Evolutionary conservation across 2,113 vertebrate genomes (phyloP).

Genomic region (Oryzias curvinotus): DNA sequence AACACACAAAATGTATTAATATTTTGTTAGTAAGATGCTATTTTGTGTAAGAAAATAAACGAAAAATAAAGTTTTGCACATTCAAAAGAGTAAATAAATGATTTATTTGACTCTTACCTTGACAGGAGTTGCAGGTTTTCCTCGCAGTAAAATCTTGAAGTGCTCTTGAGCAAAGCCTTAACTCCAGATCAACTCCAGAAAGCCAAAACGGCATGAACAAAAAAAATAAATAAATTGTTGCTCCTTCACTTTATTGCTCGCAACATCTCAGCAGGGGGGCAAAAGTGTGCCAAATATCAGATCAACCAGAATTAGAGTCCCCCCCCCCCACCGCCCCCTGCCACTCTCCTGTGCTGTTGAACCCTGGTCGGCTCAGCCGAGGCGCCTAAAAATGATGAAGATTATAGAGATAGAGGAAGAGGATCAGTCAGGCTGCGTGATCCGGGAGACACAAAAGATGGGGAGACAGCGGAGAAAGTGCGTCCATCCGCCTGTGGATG

Average conservation of each 20-base stretch:
- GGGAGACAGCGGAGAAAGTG: slow-evolving; percentile 65
- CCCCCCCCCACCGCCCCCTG: too few species aligned
- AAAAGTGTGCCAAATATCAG: too few species aligned
- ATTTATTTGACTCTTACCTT: slow-evolving; percentile 57
- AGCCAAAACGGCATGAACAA: not conserved
- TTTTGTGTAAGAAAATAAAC: not conserved
- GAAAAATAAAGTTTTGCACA: not conserved
- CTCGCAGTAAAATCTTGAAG: slow-evolving; percentile 22
- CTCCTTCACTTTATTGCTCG: slow-evolving; percentile 38
- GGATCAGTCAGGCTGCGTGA: slow-evolving; percentile 33
- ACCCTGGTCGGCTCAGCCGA: too few species aligned
- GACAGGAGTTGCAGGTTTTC: slow-evolving; percentile 30
- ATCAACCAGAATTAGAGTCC: too few species aligned
- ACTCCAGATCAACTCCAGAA: slow-evolving; percentile 65
- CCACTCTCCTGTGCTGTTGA: too few species aligned
- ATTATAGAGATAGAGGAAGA: not conserved
- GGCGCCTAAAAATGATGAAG: not conserved
- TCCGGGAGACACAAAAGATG: slow-evolving; percentile 73
- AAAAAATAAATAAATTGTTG: not conserved
- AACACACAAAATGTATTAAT: slow-evolving; percentile 9
- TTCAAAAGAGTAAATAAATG: not conserved
- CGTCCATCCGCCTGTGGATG: slow-evolving; percentile 57
- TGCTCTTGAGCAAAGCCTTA: slow-evolving; percentile 35
- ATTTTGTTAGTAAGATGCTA: slow-evolving; percentile 11
- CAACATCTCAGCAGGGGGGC: not conserved